phyloP scores from a whole-genome alignment of 2,797 vertebrate genomes.

The Anniella stebbinsi region DNA sequence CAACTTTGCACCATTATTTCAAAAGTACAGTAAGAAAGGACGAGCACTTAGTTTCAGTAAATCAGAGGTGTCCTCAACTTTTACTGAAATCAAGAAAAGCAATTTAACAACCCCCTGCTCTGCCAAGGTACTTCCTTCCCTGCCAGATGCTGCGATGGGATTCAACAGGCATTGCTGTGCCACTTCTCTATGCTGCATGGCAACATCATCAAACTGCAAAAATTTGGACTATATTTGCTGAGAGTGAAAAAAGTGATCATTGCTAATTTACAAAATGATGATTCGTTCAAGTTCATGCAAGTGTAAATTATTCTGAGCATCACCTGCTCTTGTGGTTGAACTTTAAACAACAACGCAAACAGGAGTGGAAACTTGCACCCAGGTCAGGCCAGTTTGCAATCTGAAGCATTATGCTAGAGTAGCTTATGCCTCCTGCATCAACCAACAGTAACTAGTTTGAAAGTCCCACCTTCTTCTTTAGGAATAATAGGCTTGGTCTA shows the following conservation, averaged over 20 bases:
- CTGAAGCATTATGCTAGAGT: neutral
- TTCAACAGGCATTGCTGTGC: neutral
- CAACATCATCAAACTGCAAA: neutral
- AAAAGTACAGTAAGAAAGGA: accelerated
- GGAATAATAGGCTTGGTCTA: neutral
- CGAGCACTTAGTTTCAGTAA: accelerated
- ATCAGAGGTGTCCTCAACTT: neutral
- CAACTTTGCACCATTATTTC: neutral
- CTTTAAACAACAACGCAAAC: neutral
- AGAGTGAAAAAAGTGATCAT: neutral
- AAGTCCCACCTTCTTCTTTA: neutral
- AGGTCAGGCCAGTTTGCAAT: neutral
- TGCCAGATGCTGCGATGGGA: neutral
- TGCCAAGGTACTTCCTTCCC: neutral
- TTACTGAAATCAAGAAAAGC: neutral
- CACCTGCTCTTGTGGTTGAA: neutral
- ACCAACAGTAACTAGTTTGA: neutral
- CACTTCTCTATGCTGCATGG: neutral
- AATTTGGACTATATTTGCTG: neutral
- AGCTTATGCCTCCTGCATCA: neutral
- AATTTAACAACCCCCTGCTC: neutral
- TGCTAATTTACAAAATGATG: neutral
- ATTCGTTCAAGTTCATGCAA: neutral
- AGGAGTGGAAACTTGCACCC: too few species aligned
- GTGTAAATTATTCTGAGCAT: neutral